These are phyloP conservation scores for Drosophila watanabei DNA, from an alignment of 1,140 invertebrate genomes.

Conservation along the genomic window DNA sequence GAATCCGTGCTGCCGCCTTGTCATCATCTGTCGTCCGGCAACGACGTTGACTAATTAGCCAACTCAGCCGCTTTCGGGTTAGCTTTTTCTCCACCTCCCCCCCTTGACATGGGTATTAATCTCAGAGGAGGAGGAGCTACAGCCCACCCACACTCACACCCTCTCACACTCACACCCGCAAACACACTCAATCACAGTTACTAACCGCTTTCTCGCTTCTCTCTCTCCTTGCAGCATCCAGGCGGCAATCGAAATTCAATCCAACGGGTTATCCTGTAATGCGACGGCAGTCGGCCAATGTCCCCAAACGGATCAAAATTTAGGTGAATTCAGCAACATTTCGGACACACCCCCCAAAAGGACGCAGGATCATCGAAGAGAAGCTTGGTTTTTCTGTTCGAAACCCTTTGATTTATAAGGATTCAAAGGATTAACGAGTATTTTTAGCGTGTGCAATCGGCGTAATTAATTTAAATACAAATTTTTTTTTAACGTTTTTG, in stretches of 20 bases:
- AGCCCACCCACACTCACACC: constrained; percentile 1
- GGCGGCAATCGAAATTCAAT: constrained; percentile 26
- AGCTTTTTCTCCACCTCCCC: constrained; percentile 22
- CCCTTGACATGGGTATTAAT: constrained; percentile 60
- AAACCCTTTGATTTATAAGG: not conserved
- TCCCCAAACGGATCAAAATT: constrained; percentile 76
- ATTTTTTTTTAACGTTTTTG: not conserved
- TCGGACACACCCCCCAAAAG: constrained; percentile 45
- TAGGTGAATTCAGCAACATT: constrained; percentile 66
- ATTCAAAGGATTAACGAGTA: not conserved
- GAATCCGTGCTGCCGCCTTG: constrained; percentile 14
- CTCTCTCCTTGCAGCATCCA: constrained; percentile 55
- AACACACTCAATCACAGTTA: not conserved
- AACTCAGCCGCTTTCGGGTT: constrained; percentile 28
- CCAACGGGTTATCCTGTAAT: constrained; percentile 18
- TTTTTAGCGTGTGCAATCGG: constrained; percentile 20
- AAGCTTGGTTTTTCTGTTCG: not conserved
- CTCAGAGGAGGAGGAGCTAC: not conserved
- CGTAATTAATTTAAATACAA: not conserved
- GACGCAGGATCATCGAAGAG: not conserved
- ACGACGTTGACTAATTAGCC: constrained; percentile 70
- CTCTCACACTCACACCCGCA: not conserved
- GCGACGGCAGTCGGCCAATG: constrained; percentile 46
- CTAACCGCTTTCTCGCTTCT: constrained; percentile 6
- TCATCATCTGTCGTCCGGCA: constrained; percentile 27